These are phyloP conservation scores for Bombus difficillimus DNA, from an alignment of 1,140 invertebrate species.

Conservation along the genomic window DNA sequence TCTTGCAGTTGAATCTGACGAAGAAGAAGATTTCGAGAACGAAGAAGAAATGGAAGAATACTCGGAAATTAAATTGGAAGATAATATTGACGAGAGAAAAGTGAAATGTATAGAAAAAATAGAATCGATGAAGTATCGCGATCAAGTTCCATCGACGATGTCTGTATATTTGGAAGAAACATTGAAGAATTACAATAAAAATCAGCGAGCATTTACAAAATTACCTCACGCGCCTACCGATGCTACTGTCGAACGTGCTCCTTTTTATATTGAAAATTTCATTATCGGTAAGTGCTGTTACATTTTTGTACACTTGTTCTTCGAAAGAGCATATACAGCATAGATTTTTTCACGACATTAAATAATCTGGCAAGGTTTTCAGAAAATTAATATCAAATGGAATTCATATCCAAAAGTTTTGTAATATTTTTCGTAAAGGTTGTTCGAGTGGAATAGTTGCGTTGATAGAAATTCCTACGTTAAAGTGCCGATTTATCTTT, in stretches of 20 bases:
- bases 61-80: not conserved
- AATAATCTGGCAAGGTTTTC: not conserved
- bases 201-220: not conserved
- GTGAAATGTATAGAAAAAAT: not conserved
- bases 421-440: slow-evolving; percentile 41
- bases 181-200: not conserved
- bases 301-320: not conserved
- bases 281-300: slow-evolving; percentile 58
- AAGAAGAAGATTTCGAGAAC: not conserved
- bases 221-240: slow-evolving; percentile 22
- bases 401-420: not conserved
- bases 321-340: too few relatives aligned
- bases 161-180: slow-evolving; percentile 47
- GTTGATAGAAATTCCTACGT: slow-evolving; percentile 57
- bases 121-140: not conserved
- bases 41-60: not conserved
- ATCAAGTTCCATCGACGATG: slow-evolving; percentile 22
- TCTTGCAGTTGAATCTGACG: not conserved
- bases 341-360: not conserved
- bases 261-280: slow-evolving; percentile 52
- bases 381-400: not conserved
- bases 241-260: slow-evolving; percentile 25
- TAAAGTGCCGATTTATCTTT: slow-evolving; percentile 60
- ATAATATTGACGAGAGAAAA: not conserved
- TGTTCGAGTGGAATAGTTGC: slow-evolving; percentile 58